Percentiles rank a stretch among this genome's conserved stretches.
Conservation (phyloP, 2,797 vertebrate species). For the Tinamus major region DNA sequence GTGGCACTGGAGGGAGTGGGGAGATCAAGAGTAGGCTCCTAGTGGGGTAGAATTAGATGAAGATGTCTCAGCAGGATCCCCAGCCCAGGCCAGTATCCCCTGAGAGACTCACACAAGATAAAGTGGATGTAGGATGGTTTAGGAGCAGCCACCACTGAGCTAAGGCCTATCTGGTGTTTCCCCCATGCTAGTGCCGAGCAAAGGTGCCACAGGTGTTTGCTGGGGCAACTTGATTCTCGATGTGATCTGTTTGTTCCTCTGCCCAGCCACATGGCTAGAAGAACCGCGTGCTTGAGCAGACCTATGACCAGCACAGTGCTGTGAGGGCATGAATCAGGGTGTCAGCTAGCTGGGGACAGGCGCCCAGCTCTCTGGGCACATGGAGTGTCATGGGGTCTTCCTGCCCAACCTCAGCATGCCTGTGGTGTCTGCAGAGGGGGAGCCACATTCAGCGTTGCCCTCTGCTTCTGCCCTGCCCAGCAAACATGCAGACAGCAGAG, state of each 20-base stretch:
- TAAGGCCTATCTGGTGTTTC: not conserved
- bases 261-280: not conserved
- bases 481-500: accelerated
- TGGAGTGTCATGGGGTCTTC: not conserved
- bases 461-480: not conserved
- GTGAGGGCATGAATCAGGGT: not conserved
- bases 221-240: accelerated
- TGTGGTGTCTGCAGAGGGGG: accelerated
- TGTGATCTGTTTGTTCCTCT: not conserved
- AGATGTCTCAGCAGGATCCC: not conserved
- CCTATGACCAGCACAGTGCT: accelerated
- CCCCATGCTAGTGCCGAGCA: not conserved
- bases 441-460: accelerated
- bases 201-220: not conserved
- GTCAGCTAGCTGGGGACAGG: not conserved
- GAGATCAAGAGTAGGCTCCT: not conserved
- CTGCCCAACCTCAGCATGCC: not conserved
- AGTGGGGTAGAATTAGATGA: accelerated
- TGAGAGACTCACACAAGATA: not conserved
- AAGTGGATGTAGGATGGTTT: not conserved
- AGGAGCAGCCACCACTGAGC: not conserved
- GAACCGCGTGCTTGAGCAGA: not conserved
- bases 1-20: not conserved
- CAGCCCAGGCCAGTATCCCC: not conserved
- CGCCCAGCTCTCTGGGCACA: not conserved